These are phyloP conservation scores for Babylonia areolata DNA, from an alignment of 1,140 invertebrate genomes.

Conservation along the genomic window DNA sequence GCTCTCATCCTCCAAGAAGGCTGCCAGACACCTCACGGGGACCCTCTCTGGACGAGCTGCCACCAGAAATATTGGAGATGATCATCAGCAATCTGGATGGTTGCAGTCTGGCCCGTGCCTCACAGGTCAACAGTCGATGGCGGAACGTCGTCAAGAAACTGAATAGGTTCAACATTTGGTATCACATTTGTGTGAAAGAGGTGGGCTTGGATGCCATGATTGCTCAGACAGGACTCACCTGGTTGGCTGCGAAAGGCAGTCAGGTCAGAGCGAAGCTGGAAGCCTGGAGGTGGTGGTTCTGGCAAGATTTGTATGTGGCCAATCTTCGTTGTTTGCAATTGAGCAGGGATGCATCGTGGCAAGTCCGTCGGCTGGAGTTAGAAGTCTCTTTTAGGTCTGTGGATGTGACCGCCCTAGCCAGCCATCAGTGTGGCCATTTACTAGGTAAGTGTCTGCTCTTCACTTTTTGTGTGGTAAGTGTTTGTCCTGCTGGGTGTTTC, in stretches of 20 bases:
- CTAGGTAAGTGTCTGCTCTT: neutral
- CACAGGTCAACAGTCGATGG: slow-evolving; percentile 46
- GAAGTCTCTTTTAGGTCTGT: too few species aligned
- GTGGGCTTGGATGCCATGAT: slow-evolving; percentile 36
- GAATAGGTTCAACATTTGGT: slow-evolving; percentile 47
- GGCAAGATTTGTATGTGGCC: slow-evolving; percentile 48
- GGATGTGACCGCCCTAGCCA: neutral
- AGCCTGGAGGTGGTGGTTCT: slow-evolving; percentile 45
- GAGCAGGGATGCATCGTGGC: neutral
- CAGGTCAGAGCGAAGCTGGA: neutral
- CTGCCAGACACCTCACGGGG: too few species aligned
- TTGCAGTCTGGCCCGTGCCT: slow-evolving; percentile 35
- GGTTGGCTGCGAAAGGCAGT: neutral
- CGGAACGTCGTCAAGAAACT: slow-evolving; percentile 38
- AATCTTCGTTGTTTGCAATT: slow-evolving; percentile 27
- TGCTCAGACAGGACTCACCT: slow-evolving; percentile 39
- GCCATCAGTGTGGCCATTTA: neutral
- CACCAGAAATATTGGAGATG: slow-evolving; percentile 48
- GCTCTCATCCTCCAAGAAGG: too few species aligned
- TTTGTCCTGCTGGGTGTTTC: too few species aligned
- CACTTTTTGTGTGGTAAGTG: neutral
- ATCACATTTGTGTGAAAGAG: slow-evolving; percentile 47
- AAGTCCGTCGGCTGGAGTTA: neutral
- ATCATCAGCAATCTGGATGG: slow-evolving; percentile 55
- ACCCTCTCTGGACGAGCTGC: neutral